Base-by-base conservation (phyloP, 1,140 invertebrate genomes). In the Drosophila ironensis region DNA sequence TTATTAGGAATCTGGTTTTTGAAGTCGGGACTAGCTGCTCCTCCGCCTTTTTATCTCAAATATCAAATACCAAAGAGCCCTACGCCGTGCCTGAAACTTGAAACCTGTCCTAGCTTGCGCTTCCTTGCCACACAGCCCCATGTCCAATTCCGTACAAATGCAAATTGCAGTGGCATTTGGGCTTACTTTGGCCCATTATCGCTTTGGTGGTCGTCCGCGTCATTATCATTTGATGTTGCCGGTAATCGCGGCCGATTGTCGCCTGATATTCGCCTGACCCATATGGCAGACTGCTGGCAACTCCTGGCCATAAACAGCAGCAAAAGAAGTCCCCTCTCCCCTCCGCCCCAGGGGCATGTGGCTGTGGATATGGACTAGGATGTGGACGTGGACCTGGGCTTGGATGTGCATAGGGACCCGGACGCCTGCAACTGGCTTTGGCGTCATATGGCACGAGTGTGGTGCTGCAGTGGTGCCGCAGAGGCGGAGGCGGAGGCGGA, bases 171-270 rank as follows among this genome's bases (percentile, higher is more conserved):
- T n/a, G n/a, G n/a, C n/a, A n/a, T n/a, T n/a, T n/a, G n/a, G n/a
- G 19, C 17, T 28, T 3, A 8, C 33, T 47, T 8, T 35, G 2
- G 7, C 11, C 6, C 12, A 16, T 37, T 37, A 37, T 17, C 33
- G 33, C 14, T 3, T n/a, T n/a, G n/a, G n/a, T n/a, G n/a, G n/a
- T n/a, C n/a, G 20, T 3, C 33, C 3, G n/a, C 7, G 5, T 14
- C 6, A 7, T 16, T 7, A 37, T 17, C 33, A 7, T 16, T 37
- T 16, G 14, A n/a, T n/a, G n/a, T 16, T 9, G 6, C 6, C 8
- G 6, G 7, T 33, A 33, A 33, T 19, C 45, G 16, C 45, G 28
- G 12, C 45, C 30, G 45, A n/a, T 47, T 47, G 28, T 47, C 45
- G 30, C 16, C 30, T 12, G 45, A 47, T 47, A 22, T 12, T 11